Percentiles rank a stretch among this genome's conserved stretches.
Evolutionary conservation across 2,888 invertebrate genomes (phyloP).

Genomic region (Tetranychus piercei): DNA sequence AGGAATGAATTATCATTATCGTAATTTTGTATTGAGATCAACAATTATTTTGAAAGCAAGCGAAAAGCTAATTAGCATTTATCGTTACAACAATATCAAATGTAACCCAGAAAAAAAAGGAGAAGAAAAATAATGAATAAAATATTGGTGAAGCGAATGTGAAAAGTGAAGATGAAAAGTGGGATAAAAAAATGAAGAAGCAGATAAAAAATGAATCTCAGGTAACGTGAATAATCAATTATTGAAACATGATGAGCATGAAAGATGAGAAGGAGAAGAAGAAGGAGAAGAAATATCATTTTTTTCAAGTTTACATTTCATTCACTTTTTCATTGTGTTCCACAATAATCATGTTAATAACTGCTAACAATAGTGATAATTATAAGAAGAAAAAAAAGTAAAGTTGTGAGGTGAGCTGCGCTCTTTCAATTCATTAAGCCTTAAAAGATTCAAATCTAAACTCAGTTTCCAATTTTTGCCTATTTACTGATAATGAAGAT

Average conservation of each 20-base stretch:
- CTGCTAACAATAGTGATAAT: not conserved
- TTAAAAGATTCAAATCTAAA: no score
- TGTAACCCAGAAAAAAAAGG: no score
- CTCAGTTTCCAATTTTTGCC: no score
- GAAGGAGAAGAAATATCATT: no score
- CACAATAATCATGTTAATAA: not conserved
- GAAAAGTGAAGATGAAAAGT: not conserved
- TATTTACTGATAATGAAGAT: no score
- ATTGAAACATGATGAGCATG: not conserved
- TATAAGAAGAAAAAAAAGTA: no score
- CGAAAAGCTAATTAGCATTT: no score
- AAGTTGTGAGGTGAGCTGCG: no score
- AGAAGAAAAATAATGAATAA: not conserved
- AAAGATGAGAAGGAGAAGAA: not conserved
- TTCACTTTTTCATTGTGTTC: not conserved
- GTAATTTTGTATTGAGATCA: not conserved
- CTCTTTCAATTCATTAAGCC: no score
- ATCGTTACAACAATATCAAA: no score
- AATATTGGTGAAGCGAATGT: not conserved
- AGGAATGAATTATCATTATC: not conserved
- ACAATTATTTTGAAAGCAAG: no score
- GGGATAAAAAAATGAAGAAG: not conserved
- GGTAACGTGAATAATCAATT: slow-evolving; percentile 1
- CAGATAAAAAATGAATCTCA: not conserved
- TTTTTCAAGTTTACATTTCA: not conserved